Conservation (phyloP, 2,113 vertebrate genomes). For the Mystacornis crossleyi region DNA sequence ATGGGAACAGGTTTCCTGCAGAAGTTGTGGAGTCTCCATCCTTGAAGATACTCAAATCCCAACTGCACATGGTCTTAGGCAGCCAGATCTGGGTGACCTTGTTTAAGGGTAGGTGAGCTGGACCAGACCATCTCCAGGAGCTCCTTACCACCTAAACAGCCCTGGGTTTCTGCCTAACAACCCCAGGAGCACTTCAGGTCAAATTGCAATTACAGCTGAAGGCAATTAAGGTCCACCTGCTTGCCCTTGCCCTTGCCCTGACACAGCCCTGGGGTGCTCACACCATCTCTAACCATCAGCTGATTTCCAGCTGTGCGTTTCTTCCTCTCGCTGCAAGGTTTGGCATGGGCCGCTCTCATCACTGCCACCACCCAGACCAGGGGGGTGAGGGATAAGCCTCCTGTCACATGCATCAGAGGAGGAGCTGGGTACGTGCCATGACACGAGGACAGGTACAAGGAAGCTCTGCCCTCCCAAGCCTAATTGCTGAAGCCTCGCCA, state of each 20-base stretch:
- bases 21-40: not conserved
- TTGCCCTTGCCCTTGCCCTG: not conserved
- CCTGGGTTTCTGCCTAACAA: not conserved
- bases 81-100: not conserved
- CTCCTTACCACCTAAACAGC: not conserved
- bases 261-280: not conserved
- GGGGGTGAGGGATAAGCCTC: not conserved
- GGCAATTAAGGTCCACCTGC: not conserved
- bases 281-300: not conserved
- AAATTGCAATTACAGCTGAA: not conserved
- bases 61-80: not conserved
- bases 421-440: fast-evolving
- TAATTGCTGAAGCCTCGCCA: not conserved
- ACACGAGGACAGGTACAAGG: not conserved
- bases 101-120: not conserved
- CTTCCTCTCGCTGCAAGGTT: not conserved
- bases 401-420: not conserved
- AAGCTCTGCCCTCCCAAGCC: not conserved
- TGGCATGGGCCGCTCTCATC: fast-evolving
- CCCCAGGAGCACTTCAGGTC: not conserved
- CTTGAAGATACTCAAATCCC: not conserved
- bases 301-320: not conserved
- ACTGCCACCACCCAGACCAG: not conserved
- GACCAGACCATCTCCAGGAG: not conserved
- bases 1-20: not conserved